Evolutionary conservation across 2,113 vertebrate genomes (phyloP).

Genomic region (Antennarius striatus): DNA sequence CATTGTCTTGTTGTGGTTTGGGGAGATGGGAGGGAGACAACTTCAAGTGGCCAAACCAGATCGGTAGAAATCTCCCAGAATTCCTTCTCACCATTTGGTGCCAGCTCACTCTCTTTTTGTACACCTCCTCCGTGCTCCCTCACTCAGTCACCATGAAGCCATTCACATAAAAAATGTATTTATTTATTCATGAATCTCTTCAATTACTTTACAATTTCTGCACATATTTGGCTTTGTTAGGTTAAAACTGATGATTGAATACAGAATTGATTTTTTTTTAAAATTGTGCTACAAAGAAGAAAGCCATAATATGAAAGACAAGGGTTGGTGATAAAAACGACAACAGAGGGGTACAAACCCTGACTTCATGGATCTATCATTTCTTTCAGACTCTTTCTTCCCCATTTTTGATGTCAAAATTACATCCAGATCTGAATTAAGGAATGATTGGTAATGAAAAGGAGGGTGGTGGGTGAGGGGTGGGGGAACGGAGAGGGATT

Average conservation of each 20-base stretch:
- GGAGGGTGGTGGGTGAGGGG: constrained; percentile 44
- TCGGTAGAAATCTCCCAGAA: constrained; percentile 75
- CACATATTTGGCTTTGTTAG: constrained; percentile 5
- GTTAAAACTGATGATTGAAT: constrained; percentile 28
- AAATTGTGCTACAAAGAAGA: constrained; percentile 46
- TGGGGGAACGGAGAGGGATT: constrained; percentile 34
- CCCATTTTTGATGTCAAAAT: constrained; percentile 71
- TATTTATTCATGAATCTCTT: constrained; percentile 63
- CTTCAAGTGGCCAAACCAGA: constrained; percentile 80
- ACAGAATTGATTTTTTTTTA: constrained; percentile 39
- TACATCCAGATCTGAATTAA: constrained; percentile 78
- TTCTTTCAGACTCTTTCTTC: constrained; percentile 50
- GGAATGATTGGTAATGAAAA: constrained; percentile 77
- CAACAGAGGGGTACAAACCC: constrained; percentile 56
- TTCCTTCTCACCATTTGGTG: constrained; percentile 58
- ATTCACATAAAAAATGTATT: constrained; percentile 66
- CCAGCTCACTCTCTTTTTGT: constrained; percentile 51
- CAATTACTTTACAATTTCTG: constrained; percentile 56
- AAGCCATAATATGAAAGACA: constrained; percentile 60
- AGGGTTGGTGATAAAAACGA: constrained; percentile 71
- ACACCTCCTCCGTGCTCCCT: constrained; percentile 16
- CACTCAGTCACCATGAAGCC: constrained; percentile 44
- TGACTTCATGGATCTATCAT: constrained; percentile 66
- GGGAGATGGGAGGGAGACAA: constrained; percentile 65
- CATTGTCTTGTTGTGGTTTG: constrained; percentile 81